Percentiles rank a stretch among this genome's conserved stretches.
Evolutionary conservation across 2,888 invertebrate species (phyloP).

Genomic region (Chironomus tentans): DNA sequence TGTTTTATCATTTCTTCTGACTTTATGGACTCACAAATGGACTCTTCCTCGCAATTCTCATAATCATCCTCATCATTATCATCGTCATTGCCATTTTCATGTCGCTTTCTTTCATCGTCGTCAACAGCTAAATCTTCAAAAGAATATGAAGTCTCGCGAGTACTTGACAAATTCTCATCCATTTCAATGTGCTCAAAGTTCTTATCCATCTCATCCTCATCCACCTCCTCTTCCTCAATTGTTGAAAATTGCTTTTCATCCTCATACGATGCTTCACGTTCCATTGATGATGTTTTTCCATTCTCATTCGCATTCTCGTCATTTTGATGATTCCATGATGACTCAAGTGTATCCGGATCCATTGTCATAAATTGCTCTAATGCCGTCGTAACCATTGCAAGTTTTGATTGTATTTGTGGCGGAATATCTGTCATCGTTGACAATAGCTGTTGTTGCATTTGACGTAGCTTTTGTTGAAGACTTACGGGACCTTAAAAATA

Average conservation of each 20-base stretch:
- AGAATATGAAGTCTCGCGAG: conserved; percentile 20
- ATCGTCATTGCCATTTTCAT: not conserved
- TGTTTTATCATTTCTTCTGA: conserved; percentile 10
- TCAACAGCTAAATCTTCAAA: not conserved
- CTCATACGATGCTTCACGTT: not conserved
- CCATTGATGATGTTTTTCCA: not conserved
- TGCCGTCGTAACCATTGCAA: conserved; percentile 40
- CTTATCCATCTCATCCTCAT: not conserved
- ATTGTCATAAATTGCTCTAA: conserved; percentile 34
- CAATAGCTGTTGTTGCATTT: conserved; percentile 39
- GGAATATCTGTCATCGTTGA: conserved; percentile 38
- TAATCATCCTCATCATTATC: not conserved
- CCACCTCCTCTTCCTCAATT: conserved; percentile 9
- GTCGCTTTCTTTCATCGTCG: not conserved
- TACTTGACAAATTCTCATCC: not conserved
- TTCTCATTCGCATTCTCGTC: not conserved
- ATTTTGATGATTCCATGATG: not conserved
- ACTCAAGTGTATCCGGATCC: conserved; percentile 16
- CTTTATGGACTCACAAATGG: not conserved
- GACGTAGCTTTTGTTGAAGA: conserved; percentile 38
- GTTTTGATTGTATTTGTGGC: conserved; percentile 38
- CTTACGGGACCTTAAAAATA: conserved; percentile 29
- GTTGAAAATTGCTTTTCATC: conserved; percentile 22
- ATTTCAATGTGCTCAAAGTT: not conserved
- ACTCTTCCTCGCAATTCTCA: not conserved